Conservation (phyloP, 2,888 invertebrate species). For the Lepidochrysops patricia region DNA sequence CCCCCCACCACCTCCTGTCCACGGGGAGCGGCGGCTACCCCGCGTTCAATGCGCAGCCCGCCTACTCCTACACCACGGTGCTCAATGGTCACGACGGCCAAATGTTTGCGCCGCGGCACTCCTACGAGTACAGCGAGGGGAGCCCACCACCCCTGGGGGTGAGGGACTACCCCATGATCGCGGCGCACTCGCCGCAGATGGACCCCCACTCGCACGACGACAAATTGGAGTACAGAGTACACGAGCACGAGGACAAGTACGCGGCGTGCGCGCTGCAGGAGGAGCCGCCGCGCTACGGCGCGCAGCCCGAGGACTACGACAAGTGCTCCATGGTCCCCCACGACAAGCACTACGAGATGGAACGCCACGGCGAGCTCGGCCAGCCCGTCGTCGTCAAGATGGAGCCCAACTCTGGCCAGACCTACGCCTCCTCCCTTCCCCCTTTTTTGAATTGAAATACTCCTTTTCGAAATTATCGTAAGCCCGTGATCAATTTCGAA, state of each 20-base stretch:
- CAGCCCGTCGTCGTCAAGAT: slow-evolving; percentile 72
- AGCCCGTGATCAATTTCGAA: slow-evolving; percentile 61
- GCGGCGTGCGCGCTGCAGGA: slow-evolving; percentile 64
- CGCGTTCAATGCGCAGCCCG: slow-evolving; percentile 75
- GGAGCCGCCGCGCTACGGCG: slow-evolving; percentile 73
- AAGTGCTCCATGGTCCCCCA: slow-evolving; percentile 71
- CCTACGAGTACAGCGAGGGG: slow-evolving; percentile 74
- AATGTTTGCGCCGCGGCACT: slow-evolving; percentile 79
- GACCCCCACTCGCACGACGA: slow-evolving; percentile 72
- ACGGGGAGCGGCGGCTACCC: slow-evolving; percentile 79
- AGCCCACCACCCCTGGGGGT: slow-evolving; percentile 78
- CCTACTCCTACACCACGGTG: slow-evolving; percentile 79
- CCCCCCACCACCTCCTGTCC: slow-evolving; percentile 83
- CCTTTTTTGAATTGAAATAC: slow-evolving; percentile 85
- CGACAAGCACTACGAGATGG: slow-evolving; percentile 65
- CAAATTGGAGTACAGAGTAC: slow-evolving; percentile 57
- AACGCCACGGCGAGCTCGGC: slow-evolving; percentile 55
- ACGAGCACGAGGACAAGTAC: slow-evolving; percentile 66
- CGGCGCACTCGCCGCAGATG: slow-evolving; percentile 76
- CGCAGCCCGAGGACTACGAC: slow-evolving; percentile 73
- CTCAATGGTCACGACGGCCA: slow-evolving; percentile 83
- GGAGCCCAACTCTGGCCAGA: slow-evolving; percentile 74
- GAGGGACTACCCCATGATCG: slow-evolving; percentile 79
- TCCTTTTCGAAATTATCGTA: slow-evolving; percentile 74
- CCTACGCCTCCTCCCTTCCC: slow-evolving; percentile 79